Conservation (phyloP, 2,113 vertebrate genomes). For the Pseudorasbora parva region DNA sequence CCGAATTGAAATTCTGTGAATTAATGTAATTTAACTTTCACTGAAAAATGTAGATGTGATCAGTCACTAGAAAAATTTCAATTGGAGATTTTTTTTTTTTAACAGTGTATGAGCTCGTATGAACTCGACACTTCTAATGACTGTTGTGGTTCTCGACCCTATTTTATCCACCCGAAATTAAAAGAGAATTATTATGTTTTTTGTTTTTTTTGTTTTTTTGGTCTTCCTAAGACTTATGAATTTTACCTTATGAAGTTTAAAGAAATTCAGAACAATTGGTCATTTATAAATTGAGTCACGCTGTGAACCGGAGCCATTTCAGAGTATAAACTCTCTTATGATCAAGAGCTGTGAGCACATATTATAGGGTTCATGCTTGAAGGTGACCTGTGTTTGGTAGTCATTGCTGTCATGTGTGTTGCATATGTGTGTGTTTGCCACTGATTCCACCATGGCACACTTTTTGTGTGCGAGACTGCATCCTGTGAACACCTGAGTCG, state of each 20-base stretch:
- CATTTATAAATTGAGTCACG: neutral
- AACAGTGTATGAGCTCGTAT: too few relatives aligned
- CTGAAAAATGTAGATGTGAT: too few relatives aligned
- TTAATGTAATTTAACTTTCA: too few relatives aligned
- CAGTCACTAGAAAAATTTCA: too few relatives aligned
- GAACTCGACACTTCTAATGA: neutral
- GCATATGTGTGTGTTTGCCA: neutral
- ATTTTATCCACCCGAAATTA: too few relatives aligned
- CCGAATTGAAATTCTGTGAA: too few relatives aligned
- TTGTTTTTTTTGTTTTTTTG: too few relatives aligned
- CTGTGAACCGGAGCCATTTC: neutral
- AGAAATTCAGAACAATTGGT: neutral
- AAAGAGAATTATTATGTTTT: too few relatives aligned
- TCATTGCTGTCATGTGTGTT: neutral
- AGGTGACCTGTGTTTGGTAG: neutral
- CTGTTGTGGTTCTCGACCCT: neutral
- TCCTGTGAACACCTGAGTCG: slow-evolving; percentile 25
- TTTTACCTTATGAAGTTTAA: neutral
- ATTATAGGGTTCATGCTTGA: neutral
- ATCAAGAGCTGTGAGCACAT: neutral
- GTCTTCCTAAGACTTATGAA: too few relatives aligned
- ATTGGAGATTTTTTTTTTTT: too few relatives aligned
- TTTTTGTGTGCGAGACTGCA: neutral
- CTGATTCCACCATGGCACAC: too few relatives aligned
- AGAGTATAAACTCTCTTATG: neutral